Conservation (phyloP, 2,113 vertebrate genomes). For the Campylorhamphus procurvoides region DNA sequence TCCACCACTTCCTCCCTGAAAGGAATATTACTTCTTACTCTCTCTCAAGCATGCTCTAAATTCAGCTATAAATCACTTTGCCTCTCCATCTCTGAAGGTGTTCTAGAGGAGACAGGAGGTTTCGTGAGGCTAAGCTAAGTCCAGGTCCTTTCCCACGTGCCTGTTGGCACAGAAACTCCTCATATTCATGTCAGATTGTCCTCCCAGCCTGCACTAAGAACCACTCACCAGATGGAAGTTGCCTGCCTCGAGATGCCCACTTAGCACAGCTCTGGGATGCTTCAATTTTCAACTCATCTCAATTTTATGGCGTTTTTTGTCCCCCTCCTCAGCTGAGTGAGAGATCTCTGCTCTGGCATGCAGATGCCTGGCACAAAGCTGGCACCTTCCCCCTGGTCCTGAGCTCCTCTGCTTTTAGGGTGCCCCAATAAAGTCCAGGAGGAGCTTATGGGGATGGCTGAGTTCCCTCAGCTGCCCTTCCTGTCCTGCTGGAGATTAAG, state of each 20-base stretch:
- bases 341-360: not conserved
- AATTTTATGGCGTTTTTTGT: not conserved
- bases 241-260: not conserved
- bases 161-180: not conserved
- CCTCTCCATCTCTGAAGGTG: not conserved
- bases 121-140: not conserved
- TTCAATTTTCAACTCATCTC: not conserved
- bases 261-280: not conserved
- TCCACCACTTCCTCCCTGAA: not conserved
- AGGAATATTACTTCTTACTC: not conserved
- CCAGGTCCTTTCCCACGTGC: not conserved
- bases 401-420: not conserved
- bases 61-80: not conserved
- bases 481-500: not conserved
- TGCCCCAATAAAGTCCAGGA: not conserved
- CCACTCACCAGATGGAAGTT: not conserved
- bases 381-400: not conserved
- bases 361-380: not conserved
- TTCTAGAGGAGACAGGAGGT: not conserved
- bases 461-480: not conserved
- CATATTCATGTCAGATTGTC: not conserved
- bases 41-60: not conserved
- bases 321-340: not conserved
- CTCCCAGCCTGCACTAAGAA: not conserved
- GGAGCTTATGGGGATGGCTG: not conserved